These are phyloP conservation scores for Muscicapa comitata DNA, from an alignment of 2,797 vertebrate genomes.

Conservation along the genomic window DNA sequence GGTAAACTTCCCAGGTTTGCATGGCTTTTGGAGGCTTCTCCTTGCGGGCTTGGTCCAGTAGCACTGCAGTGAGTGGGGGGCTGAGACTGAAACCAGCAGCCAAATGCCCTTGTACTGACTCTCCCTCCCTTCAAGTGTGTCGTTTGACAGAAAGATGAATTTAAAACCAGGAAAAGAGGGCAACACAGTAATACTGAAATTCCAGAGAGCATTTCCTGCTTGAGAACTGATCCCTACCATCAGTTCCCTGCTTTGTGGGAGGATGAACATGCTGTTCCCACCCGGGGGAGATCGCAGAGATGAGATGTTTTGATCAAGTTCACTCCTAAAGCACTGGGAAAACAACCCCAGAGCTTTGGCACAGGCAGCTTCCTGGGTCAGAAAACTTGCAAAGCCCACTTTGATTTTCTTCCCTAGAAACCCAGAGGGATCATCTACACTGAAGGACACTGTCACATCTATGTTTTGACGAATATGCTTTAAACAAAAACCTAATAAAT, in stretches of 20 bases:
- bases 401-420: background rate
- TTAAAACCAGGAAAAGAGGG: background rate
- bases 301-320: background rate
- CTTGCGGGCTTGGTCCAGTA: background rate
- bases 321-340: background rate
- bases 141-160: background rate
- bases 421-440: background rate
- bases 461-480: background rate
- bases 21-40: background rate
- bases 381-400: background rate
- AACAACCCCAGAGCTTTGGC: background rate
- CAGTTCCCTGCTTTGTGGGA: background rate
- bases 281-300: fast-evolving
- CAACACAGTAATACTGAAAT: background rate
- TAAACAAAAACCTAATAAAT: background rate
- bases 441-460: fast-evolving
- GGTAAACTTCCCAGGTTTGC: background rate
- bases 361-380: background rate
- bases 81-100: background rate
- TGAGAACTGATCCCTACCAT: background rate
- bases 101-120: background rate
- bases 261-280: background rate
- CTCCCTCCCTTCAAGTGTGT: no score
- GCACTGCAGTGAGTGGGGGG: background rate
- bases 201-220: background rate